Evolutionary conservation across 1,140 invertebrate species (phyloP), one percentile per base, ranked within the genome.

Genomic region (Chironomus striatipennis): DNA sequence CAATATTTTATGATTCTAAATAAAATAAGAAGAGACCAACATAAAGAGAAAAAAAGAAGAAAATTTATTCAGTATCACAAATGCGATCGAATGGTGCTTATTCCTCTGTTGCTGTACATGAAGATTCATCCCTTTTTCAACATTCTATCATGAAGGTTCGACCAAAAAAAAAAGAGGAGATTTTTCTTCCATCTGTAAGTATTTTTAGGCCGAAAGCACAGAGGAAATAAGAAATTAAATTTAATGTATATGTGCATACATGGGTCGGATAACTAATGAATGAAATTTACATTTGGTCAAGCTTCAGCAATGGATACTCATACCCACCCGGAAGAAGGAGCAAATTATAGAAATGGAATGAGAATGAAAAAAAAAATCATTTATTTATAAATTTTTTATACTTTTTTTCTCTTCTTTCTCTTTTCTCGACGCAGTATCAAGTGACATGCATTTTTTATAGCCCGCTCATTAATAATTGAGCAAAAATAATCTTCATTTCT

Each of bases 1-100:
- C 65, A 70, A 70, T 70, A 70, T 70, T 70, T 70, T 70, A 70
- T 70, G 65, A 70, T 70, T 20, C 18, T 3, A 9, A 18, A 7
- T 70, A 7, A 57, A 57, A 34, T 34, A 34, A 34, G 24, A 5
- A 34, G 5, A n/a, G n/a, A n/a, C n/a, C n/a, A n/a, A n/a, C n/a
- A n/a, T n/a, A 34, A 57, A 57, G 7, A n/a, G 7, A 7, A 57
- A 57, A 7, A 2, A 57, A 57, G 7, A 57, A 57, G 2, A 20
- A 70, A 70, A 70, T 70, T 70, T 21, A 70, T 70, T 70, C 47
- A 57, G 24, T 34, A 34, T 34, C 24, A 34, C 24, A 34, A 34
- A 34, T 34, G 24, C 24, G 24, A 34, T 34, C 24, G 24, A 34
- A 34, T 34, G 24, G 24, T 34, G 24, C 24, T 34, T 34, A 34